Base-by-base conservation (phyloP, 2,797 vertebrate genomes). In the Leptodactylus fallax region DNA sequence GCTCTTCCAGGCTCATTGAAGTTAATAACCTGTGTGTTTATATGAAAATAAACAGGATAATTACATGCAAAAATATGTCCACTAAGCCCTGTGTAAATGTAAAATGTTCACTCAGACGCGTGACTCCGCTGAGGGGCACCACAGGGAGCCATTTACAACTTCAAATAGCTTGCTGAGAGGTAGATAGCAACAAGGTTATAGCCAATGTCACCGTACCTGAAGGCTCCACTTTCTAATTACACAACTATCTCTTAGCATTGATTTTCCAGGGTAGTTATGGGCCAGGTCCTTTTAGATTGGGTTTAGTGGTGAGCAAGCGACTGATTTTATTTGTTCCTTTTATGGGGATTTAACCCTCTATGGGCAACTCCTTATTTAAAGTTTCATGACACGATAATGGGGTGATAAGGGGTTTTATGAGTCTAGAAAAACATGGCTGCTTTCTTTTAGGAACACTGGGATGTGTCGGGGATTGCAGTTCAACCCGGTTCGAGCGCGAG, bases 11-110 rank as follows among this genome's bases (percentile, higher is more conserved):
- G 21, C 45, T 49, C 60, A 65, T 55, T 51, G 79, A 81, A n/a
- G 71, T 51, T 74, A 74, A 49, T 74, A 65, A 83, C 27, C 81
- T 58, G 69, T 55, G 69, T 27, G 23, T 74, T 72, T 84, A 84
- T 74, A 49, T 74, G 19, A 74, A 79, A 56, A 79, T 79, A 58
- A 58, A 55, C 23, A 9, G 53, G n/a, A 23, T 79, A 55, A 79
- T 79, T 56, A 58, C 51, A 55, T 55, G 13, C 55, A 55, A 55
- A 58, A 25, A 79, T 79, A 49, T n/a, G 45, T 74, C 71, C 19
- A 13, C 71, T 49, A 74, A 49, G 12, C 71, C 6, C 45, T n/a
- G 16, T 19, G 19, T 11, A 74, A 74, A 74, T 74, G 27, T 74
- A 74, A 21, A 51, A 74, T 74, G 71, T 74, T 10, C 71, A 51